A percentile compares a stretch with the other conserved stretches of the same genome.
These are phyloP conservation scores for Hartigia nigra DNA, from an alignment of 2,888 invertebrate genomes.

Conservation along the genomic window DNA sequence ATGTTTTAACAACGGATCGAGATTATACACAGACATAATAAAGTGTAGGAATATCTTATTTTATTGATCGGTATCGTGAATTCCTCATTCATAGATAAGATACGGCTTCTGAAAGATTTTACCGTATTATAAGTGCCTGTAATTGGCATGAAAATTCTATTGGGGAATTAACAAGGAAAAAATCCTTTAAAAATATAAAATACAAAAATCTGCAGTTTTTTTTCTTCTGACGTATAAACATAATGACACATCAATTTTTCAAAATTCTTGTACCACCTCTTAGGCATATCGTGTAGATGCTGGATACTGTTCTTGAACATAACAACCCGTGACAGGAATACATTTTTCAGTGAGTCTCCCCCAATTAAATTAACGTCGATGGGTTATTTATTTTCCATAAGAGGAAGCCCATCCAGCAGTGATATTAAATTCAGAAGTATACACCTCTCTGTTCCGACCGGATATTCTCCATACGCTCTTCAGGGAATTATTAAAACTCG, in stretches of 20 bases:
- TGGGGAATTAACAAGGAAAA: background rate
- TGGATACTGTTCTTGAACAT: background rate
- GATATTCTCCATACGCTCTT: slow-evolving; percentile 19
- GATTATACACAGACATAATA: slow-evolving; percentile 31
- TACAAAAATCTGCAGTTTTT: background rate
- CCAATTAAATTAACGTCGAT: slow-evolving; percentile 45
- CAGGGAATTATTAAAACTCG: slow-evolving; percentile 58
- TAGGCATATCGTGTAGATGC: background rate
- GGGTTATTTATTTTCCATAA: slow-evolving; percentile 46
- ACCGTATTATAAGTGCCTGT: slow-evolving; percentile 46
- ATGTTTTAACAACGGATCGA: slow-evolving; percentile 23
- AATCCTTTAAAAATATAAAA: background rate
- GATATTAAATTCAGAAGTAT: slow-evolving; percentile 26
- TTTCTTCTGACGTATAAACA: background rate
- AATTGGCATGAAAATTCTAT: slow-evolving; percentile 23
- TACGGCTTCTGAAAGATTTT: slow-evolving; percentile 49
- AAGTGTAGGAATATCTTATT: slow-evolving; percentile 48
- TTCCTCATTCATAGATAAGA: slow-evolving; percentile 41
- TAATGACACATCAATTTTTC: background rate
- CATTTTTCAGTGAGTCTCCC: background rate
- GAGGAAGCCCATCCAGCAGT: slow-evolving; percentile 29
- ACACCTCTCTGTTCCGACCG: slow-evolving; percentile 21
- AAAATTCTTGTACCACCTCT: background rate
- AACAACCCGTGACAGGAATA: background rate
- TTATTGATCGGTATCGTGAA: slow-evolving; percentile 39